phyloP scores from a whole-genome alignment of 2,113 vertebrate genomes.

The Cettia cetti region DNA sequence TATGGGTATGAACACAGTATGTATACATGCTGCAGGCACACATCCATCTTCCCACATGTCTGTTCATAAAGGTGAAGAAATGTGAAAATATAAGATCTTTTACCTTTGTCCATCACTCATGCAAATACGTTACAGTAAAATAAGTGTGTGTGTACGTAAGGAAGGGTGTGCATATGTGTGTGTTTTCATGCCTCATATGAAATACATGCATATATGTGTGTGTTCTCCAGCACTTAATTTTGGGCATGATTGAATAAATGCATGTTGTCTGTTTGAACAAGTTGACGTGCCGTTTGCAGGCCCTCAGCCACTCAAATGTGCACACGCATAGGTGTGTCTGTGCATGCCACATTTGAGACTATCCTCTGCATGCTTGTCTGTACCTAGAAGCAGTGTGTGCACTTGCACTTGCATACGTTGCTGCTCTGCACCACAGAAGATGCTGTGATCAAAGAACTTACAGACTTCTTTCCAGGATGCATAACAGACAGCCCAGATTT shows the following conservation, averaged over 20 bases:
- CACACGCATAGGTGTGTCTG: neutral
- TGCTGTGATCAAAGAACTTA: conserved; percentile 44
- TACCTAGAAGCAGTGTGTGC: neutral
- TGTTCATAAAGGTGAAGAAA: neutral
- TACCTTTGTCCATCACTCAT: neutral
- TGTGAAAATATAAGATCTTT: neutral
- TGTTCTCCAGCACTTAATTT: neutral
- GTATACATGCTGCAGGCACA: neutral
- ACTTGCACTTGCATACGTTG: neutral
- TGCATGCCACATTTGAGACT: neutral
- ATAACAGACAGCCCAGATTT: conserved; percentile 29
- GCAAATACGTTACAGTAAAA: neutral
- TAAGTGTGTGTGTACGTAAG: neutral
- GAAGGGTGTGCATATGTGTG: neutral
- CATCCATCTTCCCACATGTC: neutral
- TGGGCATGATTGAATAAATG: neutral
- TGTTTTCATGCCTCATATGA: neutral
- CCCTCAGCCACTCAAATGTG: neutral
- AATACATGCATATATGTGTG: neutral
- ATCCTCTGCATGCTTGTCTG: neutral
- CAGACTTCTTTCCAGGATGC: conserved; percentile 45
- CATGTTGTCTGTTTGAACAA: neutral
- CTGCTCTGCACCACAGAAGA: neutral
- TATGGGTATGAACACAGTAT: neutral
- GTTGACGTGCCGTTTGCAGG: neutral